Conservation (phyloP, 1,140 invertebrate genomes). For the Stegodyphus dumicola region DNA sequence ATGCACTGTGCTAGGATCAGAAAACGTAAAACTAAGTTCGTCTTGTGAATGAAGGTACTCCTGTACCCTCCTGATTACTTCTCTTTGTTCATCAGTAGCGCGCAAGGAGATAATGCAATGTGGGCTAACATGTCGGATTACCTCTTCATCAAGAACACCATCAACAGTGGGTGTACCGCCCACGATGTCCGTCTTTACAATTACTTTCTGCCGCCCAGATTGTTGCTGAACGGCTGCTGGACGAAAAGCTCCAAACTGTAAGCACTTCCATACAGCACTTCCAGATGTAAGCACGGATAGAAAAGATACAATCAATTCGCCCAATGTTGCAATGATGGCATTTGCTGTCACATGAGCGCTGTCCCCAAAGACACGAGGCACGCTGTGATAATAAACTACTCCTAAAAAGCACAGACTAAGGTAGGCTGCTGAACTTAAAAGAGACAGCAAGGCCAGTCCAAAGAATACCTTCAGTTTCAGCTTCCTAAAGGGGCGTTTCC, state of each 20-base stretch:
- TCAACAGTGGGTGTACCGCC: neutral
- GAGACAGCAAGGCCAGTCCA: neutral
- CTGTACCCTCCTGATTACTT: conserved; percentile 40
- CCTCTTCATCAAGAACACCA: conserved; percentile 5
- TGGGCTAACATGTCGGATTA: conserved; percentile 49
- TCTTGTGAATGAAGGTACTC: conserved; percentile 49
- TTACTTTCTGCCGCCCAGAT: conserved; percentile 19
- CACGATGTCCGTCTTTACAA: conserved; percentile 45
- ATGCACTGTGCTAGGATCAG: conserved; percentile 34
- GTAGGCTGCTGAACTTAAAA: neutral
- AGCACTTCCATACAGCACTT: conserved; percentile 23
- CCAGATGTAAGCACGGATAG: conserved; percentile 19
- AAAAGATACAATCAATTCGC: conserved; percentile 10
- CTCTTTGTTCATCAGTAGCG: conserved; percentile 31
- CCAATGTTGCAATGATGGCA: conserved; percentile 8
- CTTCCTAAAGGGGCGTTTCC: conserved; percentile 31
- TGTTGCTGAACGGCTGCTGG: neutral
- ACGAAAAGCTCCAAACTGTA: conserved; percentile 1
- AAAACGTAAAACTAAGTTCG: conserved; percentile 52
- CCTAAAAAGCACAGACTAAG: conserved; percentile 32
- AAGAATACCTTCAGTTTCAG: conserved; percentile 40
- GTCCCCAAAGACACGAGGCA: conserved; percentile 33
- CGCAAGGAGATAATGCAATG: conserved; percentile 45
- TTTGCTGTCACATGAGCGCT: conserved; percentile 30
- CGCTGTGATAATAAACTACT: conserved; percentile 16